Percentiles rank a stretch among this genome's conserved stretches.
Conservation (phyloP, 2,113 vertebrate species). For the Camelus bactrianus region DNA sequence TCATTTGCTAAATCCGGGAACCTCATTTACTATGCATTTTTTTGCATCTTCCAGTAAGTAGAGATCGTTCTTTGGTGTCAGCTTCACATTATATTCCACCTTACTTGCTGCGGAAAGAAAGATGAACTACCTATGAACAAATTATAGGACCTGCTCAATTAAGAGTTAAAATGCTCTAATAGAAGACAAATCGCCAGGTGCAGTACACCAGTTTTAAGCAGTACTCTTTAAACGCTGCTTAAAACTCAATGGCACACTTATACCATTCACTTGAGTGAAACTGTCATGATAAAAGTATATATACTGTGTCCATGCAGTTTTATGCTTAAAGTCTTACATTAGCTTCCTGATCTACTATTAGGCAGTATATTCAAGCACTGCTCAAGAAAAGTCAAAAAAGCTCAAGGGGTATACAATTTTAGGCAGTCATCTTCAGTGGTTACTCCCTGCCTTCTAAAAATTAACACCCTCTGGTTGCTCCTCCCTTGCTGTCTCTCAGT, state of each 20-base stretch:
- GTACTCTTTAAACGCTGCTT: not conserved
- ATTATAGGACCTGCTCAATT: not conserved
- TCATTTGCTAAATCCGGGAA: conserved; percentile 21
- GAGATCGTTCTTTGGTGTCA: not conserved
- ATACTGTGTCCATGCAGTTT: not conserved
- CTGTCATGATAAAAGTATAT: not conserved
- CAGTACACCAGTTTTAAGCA: not conserved
- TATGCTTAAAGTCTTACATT: not conserved
- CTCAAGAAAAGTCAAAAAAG: not conserved
- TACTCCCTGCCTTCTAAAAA: not conserved
- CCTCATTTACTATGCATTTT: not conserved
- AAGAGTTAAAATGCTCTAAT: conserved; percentile 12
- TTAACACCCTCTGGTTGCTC: not conserved
- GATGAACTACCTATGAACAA: not conserved
- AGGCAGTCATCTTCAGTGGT: not conserved
- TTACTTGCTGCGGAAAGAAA: not conserved
- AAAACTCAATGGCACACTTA: not conserved
- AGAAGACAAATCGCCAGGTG: not conserved
- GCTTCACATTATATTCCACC: not conserved
- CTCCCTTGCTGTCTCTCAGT: not conserved
- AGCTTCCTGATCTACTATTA: not conserved
- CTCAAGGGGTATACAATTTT: not conserved
- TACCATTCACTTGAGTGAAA: not conserved
- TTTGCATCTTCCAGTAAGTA: not conserved
- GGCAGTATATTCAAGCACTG: not conserved